These are phyloP conservation scores for Timema cristinae DNA, from an alignment of 2,888 invertebrate genomes.

Conservation along the genomic window DNA sequence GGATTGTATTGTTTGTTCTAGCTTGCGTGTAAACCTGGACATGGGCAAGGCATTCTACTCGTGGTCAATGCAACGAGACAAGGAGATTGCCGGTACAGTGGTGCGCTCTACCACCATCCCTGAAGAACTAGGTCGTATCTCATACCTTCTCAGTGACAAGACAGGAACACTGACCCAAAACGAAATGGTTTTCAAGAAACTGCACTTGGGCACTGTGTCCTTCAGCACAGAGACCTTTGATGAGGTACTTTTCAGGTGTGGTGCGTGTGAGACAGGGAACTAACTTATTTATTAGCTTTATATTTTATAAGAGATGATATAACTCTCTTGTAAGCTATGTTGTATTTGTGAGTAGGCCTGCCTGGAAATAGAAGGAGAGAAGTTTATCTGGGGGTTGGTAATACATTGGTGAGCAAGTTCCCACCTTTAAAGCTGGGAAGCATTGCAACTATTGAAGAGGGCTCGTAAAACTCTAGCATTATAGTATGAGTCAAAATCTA, in stretches of 20 bases:
- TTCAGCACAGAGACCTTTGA: conserved; percentile 84
- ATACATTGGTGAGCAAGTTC: too few species aligned
- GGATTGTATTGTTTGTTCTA: conserved; percentile 42
- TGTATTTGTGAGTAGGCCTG: too few species aligned
- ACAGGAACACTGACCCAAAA: conserved; percentile 98
- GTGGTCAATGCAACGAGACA: conserved; percentile 93
- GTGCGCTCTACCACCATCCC: conserved; percentile 98
- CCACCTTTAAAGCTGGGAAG: too few species aligned
- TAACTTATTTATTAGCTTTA: too few species aligned
- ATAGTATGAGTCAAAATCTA: too few species aligned
- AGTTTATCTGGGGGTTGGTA: too few species aligned
- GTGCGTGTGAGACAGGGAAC: too few species aligned
- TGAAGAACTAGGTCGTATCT: conserved; percentile 94
- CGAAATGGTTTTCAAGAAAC: conserved; percentile 94
- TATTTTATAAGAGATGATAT: too few species aligned
- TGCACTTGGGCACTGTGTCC: conserved; percentile 90
- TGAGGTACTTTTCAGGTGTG: conserved; percentile 53
- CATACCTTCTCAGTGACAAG: conserved; percentile 96
- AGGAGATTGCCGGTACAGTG: conserved; percentile 88
- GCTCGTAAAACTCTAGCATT: too few species aligned
- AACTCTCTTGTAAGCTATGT: too few species aligned
- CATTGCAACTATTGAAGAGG: too few species aligned
- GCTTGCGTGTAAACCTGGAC: conserved; percentile 95
- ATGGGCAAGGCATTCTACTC: conserved; percentile 99
- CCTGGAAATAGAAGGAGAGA: too few species aligned